Conservation (phyloP, 2,888 invertebrate genomes). For the Oegoconia quadripuncta region DNA sequence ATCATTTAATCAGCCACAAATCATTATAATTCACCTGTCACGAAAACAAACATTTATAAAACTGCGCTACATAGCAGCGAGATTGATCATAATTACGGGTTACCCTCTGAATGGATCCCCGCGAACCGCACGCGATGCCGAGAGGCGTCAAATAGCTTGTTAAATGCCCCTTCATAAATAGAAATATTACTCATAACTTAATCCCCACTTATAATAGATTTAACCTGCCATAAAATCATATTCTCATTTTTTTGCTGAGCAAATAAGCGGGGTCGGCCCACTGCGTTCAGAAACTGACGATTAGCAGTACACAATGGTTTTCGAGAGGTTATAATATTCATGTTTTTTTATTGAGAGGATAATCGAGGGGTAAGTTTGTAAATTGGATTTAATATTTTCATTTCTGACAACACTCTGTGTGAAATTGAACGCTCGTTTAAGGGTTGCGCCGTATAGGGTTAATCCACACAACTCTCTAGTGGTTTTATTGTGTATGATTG, state of each 20-base stretch:
- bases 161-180: slow-evolving; percentile 69
- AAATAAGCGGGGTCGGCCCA: slow-evolving; percentile 61
- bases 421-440: slow-evolving; percentile 73
- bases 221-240: slow-evolving; percentile 78
- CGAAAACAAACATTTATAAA: slow-evolving; percentile 62
- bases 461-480: slow-evolving; percentile 47
- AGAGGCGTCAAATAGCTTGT: slow-evolving; percentile 73
- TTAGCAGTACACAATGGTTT: slow-evolving; percentile 63
- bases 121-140: slow-evolving; percentile 58
- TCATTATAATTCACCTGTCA: slow-evolving; percentile 58
- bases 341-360: slow-evolving; percentile 61
- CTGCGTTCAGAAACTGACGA: slow-evolving; percentile 58
- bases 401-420: slow-evolving; percentile 71
- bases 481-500: slow-evolving; percentile 29
- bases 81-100: slow-evolving; percentile 57
- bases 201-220: slow-evolving; percentile 75
- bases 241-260: slow-evolving; percentile 57
- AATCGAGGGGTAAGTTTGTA: slow-evolving; percentile 65
- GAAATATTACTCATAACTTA: slow-evolving; percentile 76
- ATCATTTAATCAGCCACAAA: slow-evolving; percentile 37
- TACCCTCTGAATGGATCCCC: slow-evolving; percentile 42
- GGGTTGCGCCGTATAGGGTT: slow-evolving; percentile 61
- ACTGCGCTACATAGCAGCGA: slow-evolving; percentile 35
- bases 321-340: slow-evolving; percentile 71
- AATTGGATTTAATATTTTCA: slow-evolving; percentile 78